These are phyloP conservation scores for Trissolcus brochymenae DNA, from an alignment of 2,888 invertebrate species.

Conservation along the genomic window DNA sequence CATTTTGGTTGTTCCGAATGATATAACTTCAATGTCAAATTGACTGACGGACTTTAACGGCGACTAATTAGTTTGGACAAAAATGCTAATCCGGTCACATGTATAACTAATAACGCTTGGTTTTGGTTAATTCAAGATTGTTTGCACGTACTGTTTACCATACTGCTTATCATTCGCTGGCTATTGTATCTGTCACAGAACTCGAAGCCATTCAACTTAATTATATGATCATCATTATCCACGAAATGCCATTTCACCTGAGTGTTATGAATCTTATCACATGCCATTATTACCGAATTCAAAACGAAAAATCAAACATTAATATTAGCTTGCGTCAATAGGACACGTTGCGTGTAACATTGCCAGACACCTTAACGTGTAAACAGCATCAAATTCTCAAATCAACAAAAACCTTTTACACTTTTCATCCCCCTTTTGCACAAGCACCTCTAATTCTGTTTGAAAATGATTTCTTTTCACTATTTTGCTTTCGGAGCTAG, in stretches of 20 bases:
- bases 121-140: conserved; percentile 48
- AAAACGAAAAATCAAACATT: conserved; percentile 5
- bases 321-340: too few species aligned
- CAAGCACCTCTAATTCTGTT: too few species aligned
- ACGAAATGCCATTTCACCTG: conserved; percentile 13
- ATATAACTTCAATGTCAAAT: too few species aligned
- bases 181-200: conserved; percentile 41
- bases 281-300: background rate
- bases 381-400: too few species aligned
- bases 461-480: too few species aligned
- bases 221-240: conserved; percentile 47
- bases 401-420: too few species aligned
- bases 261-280: conserved; percentile 21
- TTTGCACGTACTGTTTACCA: conserved; percentile 52
- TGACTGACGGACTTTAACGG: background rate
- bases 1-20: too few species aligned
- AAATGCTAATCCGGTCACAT: conserved; percentile 15
- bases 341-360: too few species aligned
- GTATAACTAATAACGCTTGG: conserved; percentile 24
- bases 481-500: too few species aligned
- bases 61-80: conserved; percentile 2
- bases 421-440: too few species aligned
- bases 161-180: conserved; percentile 45
- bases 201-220: conserved; percentile 44
- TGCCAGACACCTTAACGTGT: too few species aligned